Evolutionary conservation across 2,888 invertebrate species (phyloP).

Genomic region (Bombylius discolor): DNA sequence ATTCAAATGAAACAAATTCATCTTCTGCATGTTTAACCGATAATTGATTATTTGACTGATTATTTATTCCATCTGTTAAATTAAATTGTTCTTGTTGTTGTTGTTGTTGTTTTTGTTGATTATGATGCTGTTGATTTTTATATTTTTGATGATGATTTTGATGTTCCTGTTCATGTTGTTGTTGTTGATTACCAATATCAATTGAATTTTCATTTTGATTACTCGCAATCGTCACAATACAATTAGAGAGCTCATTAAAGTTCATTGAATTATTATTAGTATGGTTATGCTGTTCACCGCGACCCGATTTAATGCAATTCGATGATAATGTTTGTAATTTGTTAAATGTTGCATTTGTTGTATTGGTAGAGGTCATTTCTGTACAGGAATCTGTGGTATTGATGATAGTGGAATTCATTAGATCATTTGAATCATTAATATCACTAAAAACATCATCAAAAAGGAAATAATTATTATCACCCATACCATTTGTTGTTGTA

Average conservation of each 20-base stretch:
- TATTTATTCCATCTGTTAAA: background rate
- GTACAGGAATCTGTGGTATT: background rate
- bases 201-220: conserved; percentile 24
- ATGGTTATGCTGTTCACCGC: background rate
- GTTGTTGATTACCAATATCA: conserved; percentile 12
- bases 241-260: conserved; percentile 39
- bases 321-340: background rate
- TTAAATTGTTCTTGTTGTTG: conserved; percentile 3
- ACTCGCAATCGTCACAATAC: conserved; percentile 36
- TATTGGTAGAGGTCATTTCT: background rate
- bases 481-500: conserved; percentile 8
- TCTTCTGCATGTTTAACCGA: conserved; percentile 13
- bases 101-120: conserved; percentile 1
- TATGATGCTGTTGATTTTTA: background rate
- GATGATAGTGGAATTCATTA: background rate
- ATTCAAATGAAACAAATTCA: conserved; percentile 36
- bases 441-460: conserved; percentile 17
- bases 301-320: background rate
- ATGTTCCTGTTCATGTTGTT: conserved; percentile 2
- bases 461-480: conserved; percentile 9
- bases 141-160: background rate
- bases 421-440: conserved; percentile 2
- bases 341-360: background rate
- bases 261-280: conserved; percentile 34
- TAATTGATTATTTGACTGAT: conserved; percentile 3